Evolutionary conservation across 1,140 invertebrate species (phyloP), one percentile per base, ranked within the genome.

Genomic region (Saccostrea echinata): DNA sequence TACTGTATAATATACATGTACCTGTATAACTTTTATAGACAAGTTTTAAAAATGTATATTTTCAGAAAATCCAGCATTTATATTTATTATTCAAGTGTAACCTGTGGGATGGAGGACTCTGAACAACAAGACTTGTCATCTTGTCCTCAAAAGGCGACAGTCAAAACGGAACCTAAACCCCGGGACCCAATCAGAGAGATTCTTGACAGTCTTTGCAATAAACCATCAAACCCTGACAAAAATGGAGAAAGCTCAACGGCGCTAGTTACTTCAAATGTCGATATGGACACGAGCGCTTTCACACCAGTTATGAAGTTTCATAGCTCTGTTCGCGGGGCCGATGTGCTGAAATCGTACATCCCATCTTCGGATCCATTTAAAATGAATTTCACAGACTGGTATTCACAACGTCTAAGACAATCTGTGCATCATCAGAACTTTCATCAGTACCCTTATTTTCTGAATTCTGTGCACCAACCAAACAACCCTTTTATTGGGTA

Each of bases 151-250:
- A 84, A 24, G 27, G 55, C 57, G 18, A 68, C 12, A 11, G 61
- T 76, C 21, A 85, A 84, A 83, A 51, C 84, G 33, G 87, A 88
- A 35, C 11, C 33, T 33, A 87, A 89, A 30, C 90, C 89, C 71
- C 61, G 91, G 18, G 91, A 91, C 24, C 91, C 91, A 6, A 91
- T 91, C 18, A 87, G 91, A 21, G 90, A 91, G 55, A 88, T 91
- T 51, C 82, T 91, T 24, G 91, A 90, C 82, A 90, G 88, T 76
- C 84, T 91, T 6, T 90, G 91, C 43, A 86, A 86, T 71, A 83
- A 84, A 18, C 55, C 86, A 30, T 27, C 18, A 43, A 21, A 87
- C 13, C 53, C 35, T 0, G 76, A 86, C 33, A 86, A 53, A 30
- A 53, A 71, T 1, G 68, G 52, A 30, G 71, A 86, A 30, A 33